Evolutionary conservation across 2,888 invertebrate species (phyloP).

Genomic region (Druceiella hillmani): DNA sequence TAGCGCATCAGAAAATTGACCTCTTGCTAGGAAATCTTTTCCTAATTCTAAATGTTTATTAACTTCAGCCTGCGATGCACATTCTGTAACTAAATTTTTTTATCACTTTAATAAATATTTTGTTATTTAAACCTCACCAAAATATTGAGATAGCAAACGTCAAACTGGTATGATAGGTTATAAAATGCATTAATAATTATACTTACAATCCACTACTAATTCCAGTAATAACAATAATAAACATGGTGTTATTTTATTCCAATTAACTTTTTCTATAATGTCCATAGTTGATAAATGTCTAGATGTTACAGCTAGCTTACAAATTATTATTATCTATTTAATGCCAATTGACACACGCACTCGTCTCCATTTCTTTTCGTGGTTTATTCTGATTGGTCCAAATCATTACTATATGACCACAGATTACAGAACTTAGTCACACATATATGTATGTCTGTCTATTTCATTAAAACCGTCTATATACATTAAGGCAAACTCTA

Average conservation of each 20-base stretch:
- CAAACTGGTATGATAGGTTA: conserved; percentile 22
- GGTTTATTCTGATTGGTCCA: conserved; percentile 53
- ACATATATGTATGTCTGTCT: too few species aligned
- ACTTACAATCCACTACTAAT: conserved; percentile 63
- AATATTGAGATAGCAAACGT: conserved; percentile 27
- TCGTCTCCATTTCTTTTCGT: conserved; percentile 50
- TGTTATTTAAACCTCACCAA: too few species aligned
- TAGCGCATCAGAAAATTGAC: conserved; percentile 92
- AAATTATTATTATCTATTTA: conserved; percentile 39
- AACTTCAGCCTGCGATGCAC: conserved; percentile 70
- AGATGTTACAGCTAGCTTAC: too few species aligned
- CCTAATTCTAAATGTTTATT: conserved; percentile 93
- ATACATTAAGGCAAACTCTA: too few species aligned
- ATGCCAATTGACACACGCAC: conserved; percentile 39
- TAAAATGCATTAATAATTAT: conserved; percentile 19
- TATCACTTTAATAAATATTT: too few species aligned
- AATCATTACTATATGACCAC: too few species aligned
- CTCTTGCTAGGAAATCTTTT: conserved; percentile 83
- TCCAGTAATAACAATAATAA: conserved; percentile 62
- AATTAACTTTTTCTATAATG: conserved; percentile 49
- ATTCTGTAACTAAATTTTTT: conserved; percentile 74
- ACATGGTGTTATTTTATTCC: conserved; percentile 62
- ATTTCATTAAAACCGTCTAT: too few species aligned
- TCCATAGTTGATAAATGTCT: conserved; percentile 43
- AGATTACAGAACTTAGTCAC: too few species aligned